Percentiles rank a stretch among this genome's conserved stretches.
These are phyloP conservation scores for Rhizoglyphus robini DNA, from an alignment of 1,140 invertebrate genomes.

Conservation along the genomic window DNA sequence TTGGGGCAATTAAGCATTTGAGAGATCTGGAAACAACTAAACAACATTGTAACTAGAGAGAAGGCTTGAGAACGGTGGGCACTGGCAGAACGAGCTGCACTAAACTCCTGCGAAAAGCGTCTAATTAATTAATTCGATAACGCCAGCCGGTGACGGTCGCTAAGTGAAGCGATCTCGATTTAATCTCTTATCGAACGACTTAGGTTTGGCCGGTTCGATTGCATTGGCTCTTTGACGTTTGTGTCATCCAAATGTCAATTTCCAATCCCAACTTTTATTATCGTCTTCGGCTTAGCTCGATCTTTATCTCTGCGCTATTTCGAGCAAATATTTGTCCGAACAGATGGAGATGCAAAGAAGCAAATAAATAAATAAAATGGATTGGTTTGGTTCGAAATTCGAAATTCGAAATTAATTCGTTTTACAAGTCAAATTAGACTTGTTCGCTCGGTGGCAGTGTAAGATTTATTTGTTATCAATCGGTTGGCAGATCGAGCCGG, in stretches of 20 bases:
- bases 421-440: not conserved
- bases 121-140: constrained; percentile 15
- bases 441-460: not conserved
- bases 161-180: not conserved
- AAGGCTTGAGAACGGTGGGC: not conserved
- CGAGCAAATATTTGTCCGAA: not conserved
- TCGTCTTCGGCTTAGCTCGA: not conserved
- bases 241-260: constrained; percentile 11
- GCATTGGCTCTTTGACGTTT: not conserved
- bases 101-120: not conserved
- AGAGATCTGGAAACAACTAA: no score
- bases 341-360: not conserved
- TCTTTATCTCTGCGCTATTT: constrained; percentile 9
- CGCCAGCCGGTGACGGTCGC: not conserved
- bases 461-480: constrained; percentile 9
- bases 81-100: not conserved
- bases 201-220: not conserved
- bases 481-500: not conserved
- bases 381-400: constrained; percentile 8
- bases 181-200: not conserved
- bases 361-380: constrained; percentile 9
- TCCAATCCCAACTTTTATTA: constrained; percentile 12
- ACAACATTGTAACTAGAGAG: not conserved
- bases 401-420: constrained; percentile 2
- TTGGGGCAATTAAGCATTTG: not conserved